A percentile compares a stretch with the other conserved stretches of the same genome.
phyloP scores from a whole-genome alignment of 2,113 vertebrate genomes.

The Pao palembangensis region DNA sequence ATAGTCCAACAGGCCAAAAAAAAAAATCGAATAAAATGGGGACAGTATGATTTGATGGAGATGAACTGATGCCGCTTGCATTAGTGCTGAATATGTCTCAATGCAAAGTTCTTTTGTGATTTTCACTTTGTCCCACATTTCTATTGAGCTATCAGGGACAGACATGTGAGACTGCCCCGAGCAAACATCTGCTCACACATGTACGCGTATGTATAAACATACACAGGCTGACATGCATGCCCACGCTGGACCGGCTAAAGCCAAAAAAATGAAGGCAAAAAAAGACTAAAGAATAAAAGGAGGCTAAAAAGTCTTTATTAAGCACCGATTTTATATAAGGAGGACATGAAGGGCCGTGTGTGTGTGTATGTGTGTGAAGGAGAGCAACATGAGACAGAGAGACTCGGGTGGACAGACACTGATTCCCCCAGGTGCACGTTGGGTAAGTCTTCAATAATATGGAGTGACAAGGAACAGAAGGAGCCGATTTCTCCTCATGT shows the following conservation, averaged over 20 bases:
- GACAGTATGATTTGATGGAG: conserved; percentile 44
- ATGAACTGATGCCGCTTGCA: conserved; percentile 38
- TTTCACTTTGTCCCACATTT: conserved; percentile 66
- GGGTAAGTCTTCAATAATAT: conserved; percentile 78
- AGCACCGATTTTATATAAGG: conserved; percentile 28
- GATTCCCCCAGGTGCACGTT: conserved; percentile 79
- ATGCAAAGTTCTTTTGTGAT: conserved; percentile 67
- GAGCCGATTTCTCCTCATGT: conserved; percentile 77
- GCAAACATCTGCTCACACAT: conserved; percentile 76
- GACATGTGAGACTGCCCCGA: conserved; percentile 64
- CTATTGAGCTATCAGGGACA: conserved; percentile 63
- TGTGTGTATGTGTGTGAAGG: conserved; percentile 17
- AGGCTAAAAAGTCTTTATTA: conserved; percentile 23
- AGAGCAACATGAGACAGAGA: conserved; percentile 65
- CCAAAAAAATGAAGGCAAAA: conserved; percentile 19
- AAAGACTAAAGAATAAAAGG: background rate
- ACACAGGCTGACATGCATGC: conserved; percentile 56
- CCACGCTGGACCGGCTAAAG: conserved; percentile 33
- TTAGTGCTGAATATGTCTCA: conserved; percentile 53
- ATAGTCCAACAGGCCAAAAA: conserved; percentile 38
- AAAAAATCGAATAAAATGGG: conserved; percentile 28
- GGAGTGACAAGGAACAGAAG: conserved; percentile 80
- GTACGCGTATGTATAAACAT: conserved; percentile 68
- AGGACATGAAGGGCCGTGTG: conserved; percentile 10
- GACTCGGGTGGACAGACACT: conserved; percentile 73